These are phyloP conservation scores for Dryoscopus gambensis DNA, from an alignment of 2,113 vertebrate species.

Conservation along the genomic window DNA sequence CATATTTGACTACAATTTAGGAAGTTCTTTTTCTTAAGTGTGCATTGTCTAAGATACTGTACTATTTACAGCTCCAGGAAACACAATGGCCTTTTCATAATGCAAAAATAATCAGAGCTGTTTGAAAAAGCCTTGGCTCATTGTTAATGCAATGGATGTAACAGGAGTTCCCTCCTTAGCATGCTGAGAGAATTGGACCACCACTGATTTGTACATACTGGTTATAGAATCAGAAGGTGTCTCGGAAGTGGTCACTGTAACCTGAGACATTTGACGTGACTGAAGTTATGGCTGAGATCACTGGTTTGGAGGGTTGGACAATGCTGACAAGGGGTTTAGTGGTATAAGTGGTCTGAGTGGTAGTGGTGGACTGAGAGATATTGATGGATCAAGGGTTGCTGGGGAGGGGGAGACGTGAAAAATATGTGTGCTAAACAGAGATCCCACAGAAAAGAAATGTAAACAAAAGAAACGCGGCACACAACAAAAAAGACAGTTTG, in stretches of 20 bases:
- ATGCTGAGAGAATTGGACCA: background rate
- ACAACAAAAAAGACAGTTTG: background rate
- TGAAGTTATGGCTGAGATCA: background rate
- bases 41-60: background rate
- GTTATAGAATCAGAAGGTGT: background rate
- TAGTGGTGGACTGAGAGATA: background rate
- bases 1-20: background rate
- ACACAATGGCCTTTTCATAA: background rate
- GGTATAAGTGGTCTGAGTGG: background rate
- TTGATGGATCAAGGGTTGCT: background rate
- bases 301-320: background rate
- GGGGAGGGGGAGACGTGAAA: background rate
- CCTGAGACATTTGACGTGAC: background rate
- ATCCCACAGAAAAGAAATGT: background rate
- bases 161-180: background rate
- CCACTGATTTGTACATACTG: background rate
- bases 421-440: background rate
- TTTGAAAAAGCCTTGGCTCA: background rate
- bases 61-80: background rate
- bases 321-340: background rate
- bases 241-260: background rate
- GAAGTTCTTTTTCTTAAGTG: background rate
- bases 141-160: background rate
- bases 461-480: background rate
- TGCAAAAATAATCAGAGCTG: background rate